A percentile compares a stretch with the other conserved stretches of the same genome.
phyloP scores from a whole-genome alignment of 2,797 vertebrate genomes.

The Micromesistius poutassou region DNA sequence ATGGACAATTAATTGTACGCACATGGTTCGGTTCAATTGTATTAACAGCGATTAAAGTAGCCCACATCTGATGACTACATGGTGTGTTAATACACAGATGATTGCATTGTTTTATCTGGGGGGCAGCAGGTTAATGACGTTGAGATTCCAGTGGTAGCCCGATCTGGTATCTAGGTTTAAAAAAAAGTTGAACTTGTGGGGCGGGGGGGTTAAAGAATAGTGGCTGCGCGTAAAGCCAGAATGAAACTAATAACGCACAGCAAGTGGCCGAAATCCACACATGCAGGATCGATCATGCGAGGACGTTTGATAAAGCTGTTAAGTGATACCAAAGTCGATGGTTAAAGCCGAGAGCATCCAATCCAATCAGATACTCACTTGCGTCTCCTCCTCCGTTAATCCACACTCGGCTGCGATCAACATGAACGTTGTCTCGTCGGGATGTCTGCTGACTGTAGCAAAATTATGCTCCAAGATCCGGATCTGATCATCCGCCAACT shows the following conservation, averaged over 20 bases:
- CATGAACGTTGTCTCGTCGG: conserved; percentile 82
- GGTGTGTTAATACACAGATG: not conserved
- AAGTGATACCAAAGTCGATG: not conserved
- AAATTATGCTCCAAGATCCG: conserved; percentile 88
- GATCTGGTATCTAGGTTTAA: too few species aligned
- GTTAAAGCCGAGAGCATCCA: not conserved
- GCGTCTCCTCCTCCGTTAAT: conserved; percentile 81
- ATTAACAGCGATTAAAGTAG: too few species aligned
- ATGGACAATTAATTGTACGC: not conserved
- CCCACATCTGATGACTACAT: not conserved
- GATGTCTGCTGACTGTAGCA: conserved; percentile 79
- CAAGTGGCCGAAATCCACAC: too few species aligned
- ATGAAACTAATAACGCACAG: too few species aligned
- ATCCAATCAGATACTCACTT: conserved; percentile 69
- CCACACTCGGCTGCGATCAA: conserved; percentile 88
- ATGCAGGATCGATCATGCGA: not conserved
- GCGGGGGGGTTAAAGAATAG: too few species aligned
- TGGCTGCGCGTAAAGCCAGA: too few species aligned
- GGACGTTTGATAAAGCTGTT: not conserved
- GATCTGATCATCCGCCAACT: conserved; percentile 82
- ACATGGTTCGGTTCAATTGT: not conserved
- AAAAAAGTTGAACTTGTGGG: too few species aligned
- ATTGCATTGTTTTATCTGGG: not conserved
- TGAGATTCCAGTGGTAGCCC: too few species aligned
- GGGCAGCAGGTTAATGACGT: not conserved